These are phyloP conservation scores for Leptopilina clavipes DNA, from an alignment of 1,140 invertebrate genomes.

Conservation along the genomic window DNA sequence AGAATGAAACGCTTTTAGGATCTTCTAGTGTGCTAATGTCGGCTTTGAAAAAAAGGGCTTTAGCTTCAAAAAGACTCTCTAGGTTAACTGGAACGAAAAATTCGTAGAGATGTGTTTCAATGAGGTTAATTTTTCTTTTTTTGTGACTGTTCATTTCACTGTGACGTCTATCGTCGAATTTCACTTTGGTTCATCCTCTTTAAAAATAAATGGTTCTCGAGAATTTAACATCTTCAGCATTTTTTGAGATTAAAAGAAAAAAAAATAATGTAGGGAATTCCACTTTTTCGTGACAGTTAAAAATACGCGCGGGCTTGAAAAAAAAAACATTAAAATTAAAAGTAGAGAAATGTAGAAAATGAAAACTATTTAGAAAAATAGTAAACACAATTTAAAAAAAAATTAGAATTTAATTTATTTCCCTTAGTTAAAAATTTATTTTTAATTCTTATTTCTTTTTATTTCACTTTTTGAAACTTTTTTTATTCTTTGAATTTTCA, in stretches of 20 bases:
- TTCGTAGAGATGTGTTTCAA: background rate
- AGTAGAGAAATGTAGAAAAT: too few species aligned
- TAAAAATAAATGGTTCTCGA: background rate
- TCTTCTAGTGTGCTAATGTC: background rate
- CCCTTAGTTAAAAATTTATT: too few species aligned
- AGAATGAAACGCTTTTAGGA: slow-evolving; percentile 3
- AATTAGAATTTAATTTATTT: too few species aligned
- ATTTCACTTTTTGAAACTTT: too few species aligned
- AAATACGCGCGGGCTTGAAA: background rate
- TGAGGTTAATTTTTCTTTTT: background rate
- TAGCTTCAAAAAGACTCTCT: background rate
- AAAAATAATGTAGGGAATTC: background rate
- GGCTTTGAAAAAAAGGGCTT: slow-evolving; percentile 20
- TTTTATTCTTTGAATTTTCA: too few species aligned
- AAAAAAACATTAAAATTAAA: too few species aligned
- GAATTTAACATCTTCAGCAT: background rate
- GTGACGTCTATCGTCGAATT: background rate
- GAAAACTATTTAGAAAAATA: too few species aligned
- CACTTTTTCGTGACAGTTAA: background rate
- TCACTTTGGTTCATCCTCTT: slow-evolving; percentile 24
- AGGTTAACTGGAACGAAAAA: slow-evolving; percentile 1
- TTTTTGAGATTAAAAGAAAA: background rate
- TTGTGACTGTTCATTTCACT: background rate
- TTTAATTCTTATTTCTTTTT: too few species aligned
- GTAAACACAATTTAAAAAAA: too few species aligned